Conservation (phyloP, 2,113 vertebrate genomes). For the Plecturocebus donacophilus region DNA sequence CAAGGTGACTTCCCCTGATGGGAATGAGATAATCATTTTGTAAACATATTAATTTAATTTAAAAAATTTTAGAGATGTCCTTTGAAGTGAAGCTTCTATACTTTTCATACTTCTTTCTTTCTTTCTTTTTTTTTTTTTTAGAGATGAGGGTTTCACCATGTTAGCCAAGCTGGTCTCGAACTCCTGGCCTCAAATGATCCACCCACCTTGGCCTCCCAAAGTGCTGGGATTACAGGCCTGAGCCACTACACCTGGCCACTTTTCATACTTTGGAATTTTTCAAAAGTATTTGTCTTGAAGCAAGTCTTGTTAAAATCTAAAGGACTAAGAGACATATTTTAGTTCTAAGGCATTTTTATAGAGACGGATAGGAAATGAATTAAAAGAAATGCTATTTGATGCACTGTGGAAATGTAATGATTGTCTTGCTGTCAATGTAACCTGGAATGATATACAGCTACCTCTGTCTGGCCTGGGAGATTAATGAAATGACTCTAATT, state of each 20-base stretch:
- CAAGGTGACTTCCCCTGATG: background rate
- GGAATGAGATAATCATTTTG: background rate
- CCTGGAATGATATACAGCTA: constrained; percentile 60
- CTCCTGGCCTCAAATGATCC: no score
- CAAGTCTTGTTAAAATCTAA: constrained; percentile 31
- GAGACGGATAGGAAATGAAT: constrained; percentile 54
- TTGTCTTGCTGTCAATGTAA: constrained; percentile 63
- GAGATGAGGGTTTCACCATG: no score
- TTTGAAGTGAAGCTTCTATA: constrained; percentile 6
- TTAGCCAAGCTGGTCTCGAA: no score
- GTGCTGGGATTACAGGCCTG: no score
- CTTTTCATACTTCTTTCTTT: background rate
- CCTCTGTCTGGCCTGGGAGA: constrained; percentile 43
- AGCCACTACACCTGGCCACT: background rate
- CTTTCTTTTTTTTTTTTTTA: no score
- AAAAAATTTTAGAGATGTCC: constrained; percentile 6
- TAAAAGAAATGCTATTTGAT: constrained; percentile 47
- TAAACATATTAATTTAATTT: background rate
- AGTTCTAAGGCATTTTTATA: constrained; percentile 33
- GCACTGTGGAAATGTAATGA: constrained; percentile 20
- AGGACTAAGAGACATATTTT: constrained; percentile 36
- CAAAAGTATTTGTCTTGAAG: constrained; percentile 43
- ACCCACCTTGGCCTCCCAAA: no score
- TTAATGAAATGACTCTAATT: constrained; percentile 75
- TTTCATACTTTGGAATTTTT: constrained; percentile 27